Evolutionary conservation across 1,140 invertebrate species (phyloP).

Genomic region (Copidosoma floridanum): DNA sequence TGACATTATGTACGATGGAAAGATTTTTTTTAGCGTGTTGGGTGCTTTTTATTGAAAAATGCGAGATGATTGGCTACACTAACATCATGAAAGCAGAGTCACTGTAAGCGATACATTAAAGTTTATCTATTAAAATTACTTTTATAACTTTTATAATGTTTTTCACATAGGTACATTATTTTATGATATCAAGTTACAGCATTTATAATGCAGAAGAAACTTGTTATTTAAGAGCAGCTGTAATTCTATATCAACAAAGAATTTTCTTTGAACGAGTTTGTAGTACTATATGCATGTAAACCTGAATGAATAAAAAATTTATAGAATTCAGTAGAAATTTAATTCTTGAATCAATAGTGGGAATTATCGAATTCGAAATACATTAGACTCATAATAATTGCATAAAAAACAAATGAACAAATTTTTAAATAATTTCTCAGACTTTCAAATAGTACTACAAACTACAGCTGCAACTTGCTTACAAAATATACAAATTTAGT

Average conservation of each 20-base stretch:
- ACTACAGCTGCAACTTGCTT: conserved; percentile 7
- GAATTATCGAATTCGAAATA: too few relatives aligned
- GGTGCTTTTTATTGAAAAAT: conserved; percentile 25
- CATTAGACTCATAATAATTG: too few relatives aligned
- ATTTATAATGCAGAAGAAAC: too few relatives aligned
- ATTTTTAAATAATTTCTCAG: too few relatives aligned
- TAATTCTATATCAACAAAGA: too few relatives aligned
- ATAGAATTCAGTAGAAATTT: too few relatives aligned
- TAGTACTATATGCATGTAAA: conserved; percentile 9
- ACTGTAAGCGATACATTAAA: conserved; percentile 23
- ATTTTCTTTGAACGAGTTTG: too few relatives aligned
- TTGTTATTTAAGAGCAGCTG: too few relatives aligned
- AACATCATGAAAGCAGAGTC: conserved; percentile 25
- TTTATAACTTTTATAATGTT: conserved; percentile 23
- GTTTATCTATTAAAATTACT: conserved; percentile 23
- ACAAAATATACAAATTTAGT: conserved; percentile 14
- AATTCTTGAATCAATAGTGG: too few relatives aligned
- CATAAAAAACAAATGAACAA: too few relatives aligned
- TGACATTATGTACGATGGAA: conserved; percentile 36
- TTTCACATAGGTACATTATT: conserved; percentile 38
- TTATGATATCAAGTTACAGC: conserved; percentile 34
- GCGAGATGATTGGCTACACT: conserved; percentile 14
- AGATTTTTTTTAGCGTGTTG: conserved; percentile 21
- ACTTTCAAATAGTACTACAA: not conserved
- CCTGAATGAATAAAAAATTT: not conserved